Evolutionary conservation across 2,888 invertebrate species (phyloP), one percentile per base, ranked within the genome.

Genomic region (Heliconius aoede): DNA sequence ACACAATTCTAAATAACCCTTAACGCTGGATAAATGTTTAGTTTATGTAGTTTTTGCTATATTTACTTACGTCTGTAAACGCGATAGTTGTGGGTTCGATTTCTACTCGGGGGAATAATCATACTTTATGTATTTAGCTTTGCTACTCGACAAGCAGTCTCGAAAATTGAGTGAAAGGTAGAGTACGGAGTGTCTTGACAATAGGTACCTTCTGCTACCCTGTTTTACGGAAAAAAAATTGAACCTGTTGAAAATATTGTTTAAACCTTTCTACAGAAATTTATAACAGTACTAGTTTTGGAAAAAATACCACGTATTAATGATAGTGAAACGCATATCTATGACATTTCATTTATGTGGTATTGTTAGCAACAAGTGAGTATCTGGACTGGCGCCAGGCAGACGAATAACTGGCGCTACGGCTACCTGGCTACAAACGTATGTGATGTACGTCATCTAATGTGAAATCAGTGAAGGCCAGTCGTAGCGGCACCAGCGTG

Each of bases 281-380:
- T 18, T 7, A 46, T 46, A 7, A 46, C 46, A 46, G 7, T 21
- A 46, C 18, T 55, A 8, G n/a, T n/a, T 55, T 55, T 55, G n/a
- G 55, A n/a, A 55, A 55, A 55, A 55, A n/a, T n/a, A n/a, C n/a
- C 9, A 55, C n/a, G n/a, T n/a, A n/a, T 9, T n/a, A n/a, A 55
- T n/a, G n/a, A 55, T 55, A 55, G 1, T 46, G 51, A 28, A 51
- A 69, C 21, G 30, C 36, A 36, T 4, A 8, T 28, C n/a, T 55
- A 55, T 55, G 30, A 69, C 55, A 78, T 79, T 80, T 72, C 51
- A 61, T 71, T 78, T 40, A 55, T 75, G 73, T 77, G 76, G 77
- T 82, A 82, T 82, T 81, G 82, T 81, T 78, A 51, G 80, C 88
- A 88, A 88, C 88, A 88, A 88, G 88, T 88, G 88, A 84, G 21